Evolutionary conservation across 1,140 invertebrate species (phyloP).

Genomic region (Zaprionus africanus): DNA sequence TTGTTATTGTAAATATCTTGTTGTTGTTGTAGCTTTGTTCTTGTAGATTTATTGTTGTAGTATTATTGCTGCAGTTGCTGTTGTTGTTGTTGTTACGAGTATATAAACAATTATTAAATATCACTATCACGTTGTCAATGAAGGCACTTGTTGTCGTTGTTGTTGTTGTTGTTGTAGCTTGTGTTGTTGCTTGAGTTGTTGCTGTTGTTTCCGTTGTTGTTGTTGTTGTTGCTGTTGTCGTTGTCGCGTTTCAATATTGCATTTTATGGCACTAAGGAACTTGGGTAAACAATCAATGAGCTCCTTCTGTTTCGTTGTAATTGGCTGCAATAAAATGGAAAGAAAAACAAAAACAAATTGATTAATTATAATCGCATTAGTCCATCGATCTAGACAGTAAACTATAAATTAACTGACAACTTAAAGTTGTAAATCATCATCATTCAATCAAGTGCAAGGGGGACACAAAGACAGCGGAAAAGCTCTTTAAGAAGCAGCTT

Average conservation of each 20-base stretch:
- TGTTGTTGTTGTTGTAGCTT: slow-evolving; percentile 20
- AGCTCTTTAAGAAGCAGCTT: neutral
- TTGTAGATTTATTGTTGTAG: slow-evolving; percentile 1
- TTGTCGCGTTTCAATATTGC: slow-evolving; percentile 62
- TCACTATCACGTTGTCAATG: slow-evolving; percentile 66
- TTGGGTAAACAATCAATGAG: slow-evolving; percentile 42
- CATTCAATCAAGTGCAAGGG: neutral
- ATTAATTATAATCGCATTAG: slow-evolving; percentile 18
- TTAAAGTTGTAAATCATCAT: neutral
- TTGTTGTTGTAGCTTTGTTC: slow-evolving; percentile 34
- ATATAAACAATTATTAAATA: slow-evolving; percentile 79
- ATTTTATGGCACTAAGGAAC: slow-evolving; percentile 82
- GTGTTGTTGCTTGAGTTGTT: slow-evolving; percentile 16
- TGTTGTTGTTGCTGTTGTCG: slow-evolving; percentile 25
- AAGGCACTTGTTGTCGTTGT: slow-evolving; percentile 68
- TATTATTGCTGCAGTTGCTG: slow-evolving; percentile 6
- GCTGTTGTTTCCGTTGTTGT: slow-evolving; percentile 35
- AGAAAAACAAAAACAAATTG: slow-evolving; percentile 2
- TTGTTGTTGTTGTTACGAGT: slow-evolving; percentile 62
- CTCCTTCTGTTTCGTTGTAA: slow-evolving; percentile 39
- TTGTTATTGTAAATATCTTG: slow-evolving; percentile 9
- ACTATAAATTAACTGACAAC: neutral
- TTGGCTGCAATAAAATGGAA: slow-evolving; percentile 33
- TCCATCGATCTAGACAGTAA: neutral
- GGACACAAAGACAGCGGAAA: neutral